Evolutionary conservation across 2,797 vertebrate genomes (phyloP).

Genomic region (Tympanoctomys barrerae): DNA sequence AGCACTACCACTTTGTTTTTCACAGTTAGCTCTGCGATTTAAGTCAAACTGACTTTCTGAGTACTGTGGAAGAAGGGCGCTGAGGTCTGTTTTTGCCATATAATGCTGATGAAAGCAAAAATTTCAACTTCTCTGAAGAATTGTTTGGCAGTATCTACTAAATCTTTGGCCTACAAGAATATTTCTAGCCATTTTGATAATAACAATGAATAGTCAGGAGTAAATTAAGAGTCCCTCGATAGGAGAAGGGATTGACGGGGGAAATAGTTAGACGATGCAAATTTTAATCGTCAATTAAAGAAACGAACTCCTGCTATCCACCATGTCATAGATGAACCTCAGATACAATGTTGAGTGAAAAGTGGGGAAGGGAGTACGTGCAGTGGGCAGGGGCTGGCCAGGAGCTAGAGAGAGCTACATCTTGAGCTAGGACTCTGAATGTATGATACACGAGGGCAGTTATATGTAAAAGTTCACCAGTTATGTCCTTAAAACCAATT

Average conservation of each 20-base stretch:
- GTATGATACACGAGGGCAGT: not conserved
- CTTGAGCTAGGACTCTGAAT: not conserved
- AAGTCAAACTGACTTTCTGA: not conserved
- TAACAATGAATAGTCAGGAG: not conserved
- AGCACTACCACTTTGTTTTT: slow-evolving; percentile 4
- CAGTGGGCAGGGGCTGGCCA: not conserved
- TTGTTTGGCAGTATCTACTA: not conserved
- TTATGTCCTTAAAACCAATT: not conserved
- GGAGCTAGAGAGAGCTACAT: not conserved
- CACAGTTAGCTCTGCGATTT: not conserved
- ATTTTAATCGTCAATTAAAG: not conserved
- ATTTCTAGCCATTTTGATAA: not conserved
- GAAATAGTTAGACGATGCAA: not conserved
- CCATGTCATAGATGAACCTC: not conserved
- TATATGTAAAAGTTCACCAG: not conserved
- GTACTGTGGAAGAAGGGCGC: not conserved
- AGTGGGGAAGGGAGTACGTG: not conserved
- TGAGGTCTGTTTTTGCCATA: not conserved
- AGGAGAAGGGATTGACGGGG: not conserved
- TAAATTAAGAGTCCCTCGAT: not conserved
- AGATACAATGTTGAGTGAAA: not conserved
- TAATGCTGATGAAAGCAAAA: not conserved
- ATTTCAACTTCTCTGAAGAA: not conserved
- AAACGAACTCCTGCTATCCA: not conserved
- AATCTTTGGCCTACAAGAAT: not conserved